Conservation (phyloP, 2,888 invertebrate species). For the Drosophila phalerata region DNA sequence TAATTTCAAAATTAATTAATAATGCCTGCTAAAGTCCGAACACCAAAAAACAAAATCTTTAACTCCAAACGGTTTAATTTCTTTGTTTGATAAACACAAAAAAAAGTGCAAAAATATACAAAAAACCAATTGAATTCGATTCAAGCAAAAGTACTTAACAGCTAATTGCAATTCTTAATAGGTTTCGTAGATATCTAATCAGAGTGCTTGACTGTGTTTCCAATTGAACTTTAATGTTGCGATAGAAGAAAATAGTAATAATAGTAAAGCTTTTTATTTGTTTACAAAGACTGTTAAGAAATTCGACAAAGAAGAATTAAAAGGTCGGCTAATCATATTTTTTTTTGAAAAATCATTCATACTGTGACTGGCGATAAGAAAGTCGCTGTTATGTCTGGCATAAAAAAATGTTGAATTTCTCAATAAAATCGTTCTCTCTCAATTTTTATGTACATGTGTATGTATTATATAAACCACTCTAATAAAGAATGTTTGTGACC, state of each 20-base stretch:
- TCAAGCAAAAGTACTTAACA: slow-evolving; percentile 29
- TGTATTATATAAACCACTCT: neutral
- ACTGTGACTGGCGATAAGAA: slow-evolving; percentile 19
- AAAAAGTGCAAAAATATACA: slow-evolving; percentile 2
- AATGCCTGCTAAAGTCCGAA: too few species aligned
- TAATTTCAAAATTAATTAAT: neutral
- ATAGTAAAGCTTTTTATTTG: neutral
- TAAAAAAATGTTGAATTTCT: neutral
- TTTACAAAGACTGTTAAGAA: neutral
- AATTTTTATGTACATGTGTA: neutral
- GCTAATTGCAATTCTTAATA: slow-evolving; percentile 23
- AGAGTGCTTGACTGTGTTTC: slow-evolving; percentile 20
- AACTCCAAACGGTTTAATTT: neutral
- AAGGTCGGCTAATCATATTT: slow-evolving; percentile 10
- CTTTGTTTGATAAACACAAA: slow-evolving; percentile 6
- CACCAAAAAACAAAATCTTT: slow-evolving; percentile 5
- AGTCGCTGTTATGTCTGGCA: slow-evolving; percentile 15
- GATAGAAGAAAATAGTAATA: slow-evolving; percentile 4
- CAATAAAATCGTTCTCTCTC: neutral
- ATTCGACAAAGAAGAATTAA: slow-evolving; percentile 1
- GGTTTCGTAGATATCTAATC: slow-evolving; percentile 48
- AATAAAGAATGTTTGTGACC: neutral
- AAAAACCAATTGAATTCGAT: slow-evolving; percentile 22
- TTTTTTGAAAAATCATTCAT: slow-evolving; percentile 16
- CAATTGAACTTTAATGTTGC: slow-evolving; percentile 41